Conservation (phyloP, 1,140 invertebrate species). For the Listronotus oregonensis region DNA sequence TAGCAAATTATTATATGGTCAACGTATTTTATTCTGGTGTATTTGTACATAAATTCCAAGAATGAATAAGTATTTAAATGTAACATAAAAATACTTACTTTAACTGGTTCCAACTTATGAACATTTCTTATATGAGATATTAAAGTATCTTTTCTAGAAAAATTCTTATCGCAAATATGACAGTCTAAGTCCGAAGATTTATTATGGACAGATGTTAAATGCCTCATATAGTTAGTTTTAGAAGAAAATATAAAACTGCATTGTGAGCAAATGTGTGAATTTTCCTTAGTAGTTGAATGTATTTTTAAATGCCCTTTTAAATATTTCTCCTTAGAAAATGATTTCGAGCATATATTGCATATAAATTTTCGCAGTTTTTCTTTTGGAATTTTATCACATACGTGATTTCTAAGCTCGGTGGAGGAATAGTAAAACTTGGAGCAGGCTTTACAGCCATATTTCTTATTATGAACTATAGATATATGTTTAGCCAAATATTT, state of each 20-base stretch:
- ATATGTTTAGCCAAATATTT: slow-evolving; percentile 53
- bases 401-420: slow-evolving; percentile 42
- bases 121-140: slow-evolving; percentile 39
- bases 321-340: slow-evolving; percentile 50
- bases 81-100: slow-evolving; percentile 4
- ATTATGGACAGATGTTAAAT: slow-evolving; percentile 45
- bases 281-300: slow-evolving; percentile 3
- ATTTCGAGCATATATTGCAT: slow-evolving; percentile 51
- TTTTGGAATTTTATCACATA: slow-evolving; percentile 33
- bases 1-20: too few species aligned
- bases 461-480: slow-evolving; percentile 40
- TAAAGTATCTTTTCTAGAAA: slow-evolving; percentile 43
- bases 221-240: slow-evolving; percentile 40
- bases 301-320: slow-evolving; percentile 42
- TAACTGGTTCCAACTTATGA: slow-evolving; percentile 9
- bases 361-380: slow-evolving; percentile 31
- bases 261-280: slow-evolving; percentile 44
- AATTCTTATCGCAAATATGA: slow-evolving; percentile 50
- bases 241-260: slow-evolving; percentile 44
- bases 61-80: too few species aligned
- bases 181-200: slow-evolving; percentile 41
- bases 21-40: too few species aligned
- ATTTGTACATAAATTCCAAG: too few species aligned
- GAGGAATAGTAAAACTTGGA: slow-evolving; percentile 36
- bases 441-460: slow-evolving; percentile 43